A percentile compares a stretch with the other conserved stretches of the same genome.
Evolutionary conservation across 2,113 vertebrate species (phyloP).

Genomic region (Fregata magnificens): DNA sequence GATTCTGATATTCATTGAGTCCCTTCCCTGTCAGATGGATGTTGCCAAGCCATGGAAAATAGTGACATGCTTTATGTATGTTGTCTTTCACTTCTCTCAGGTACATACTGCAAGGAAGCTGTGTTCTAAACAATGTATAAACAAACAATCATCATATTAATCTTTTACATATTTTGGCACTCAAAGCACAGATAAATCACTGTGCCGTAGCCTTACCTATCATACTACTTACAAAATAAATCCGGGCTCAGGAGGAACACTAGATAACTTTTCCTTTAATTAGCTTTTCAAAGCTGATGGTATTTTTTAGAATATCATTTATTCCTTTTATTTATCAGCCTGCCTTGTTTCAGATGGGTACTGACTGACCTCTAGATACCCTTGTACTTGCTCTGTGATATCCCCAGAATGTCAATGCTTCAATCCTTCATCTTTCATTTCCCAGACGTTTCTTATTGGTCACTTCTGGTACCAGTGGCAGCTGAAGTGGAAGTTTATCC

Average conservation of each 20-base stretch:
- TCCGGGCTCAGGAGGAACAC: background rate
- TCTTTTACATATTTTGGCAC: background rate
- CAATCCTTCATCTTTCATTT: slow-evolving; percentile 13
- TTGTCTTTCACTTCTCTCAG: background rate
- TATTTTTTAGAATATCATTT: background rate
- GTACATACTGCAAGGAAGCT: background rate
- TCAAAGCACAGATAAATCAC: background rate
- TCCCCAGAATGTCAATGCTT: slow-evolving; percentile 6
- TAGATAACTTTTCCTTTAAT: background rate
- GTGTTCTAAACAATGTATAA: background rate
- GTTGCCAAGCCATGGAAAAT: background rate
- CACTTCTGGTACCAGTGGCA: background rate
- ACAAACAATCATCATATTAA: background rate
- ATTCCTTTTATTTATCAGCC: background rate
- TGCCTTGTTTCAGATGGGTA: background rate
- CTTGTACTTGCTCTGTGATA: slow-evolving; percentile 39
- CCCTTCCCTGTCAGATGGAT: background rate
- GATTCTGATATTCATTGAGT: background rate
- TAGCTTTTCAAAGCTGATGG: background rate
- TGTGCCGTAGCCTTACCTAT: background rate
- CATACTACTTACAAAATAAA: background rate
- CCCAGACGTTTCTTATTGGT: background rate
- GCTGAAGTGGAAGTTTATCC: slow-evolving; percentile 48
- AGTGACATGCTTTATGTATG: background rate
- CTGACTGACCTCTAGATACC: slow-evolving; percentile 43